These are phyloP conservation scores for Engystomops pustulosus DNA, from an alignment of 2,113 vertebrate genomes.

Conservation along the genomic window DNA sequence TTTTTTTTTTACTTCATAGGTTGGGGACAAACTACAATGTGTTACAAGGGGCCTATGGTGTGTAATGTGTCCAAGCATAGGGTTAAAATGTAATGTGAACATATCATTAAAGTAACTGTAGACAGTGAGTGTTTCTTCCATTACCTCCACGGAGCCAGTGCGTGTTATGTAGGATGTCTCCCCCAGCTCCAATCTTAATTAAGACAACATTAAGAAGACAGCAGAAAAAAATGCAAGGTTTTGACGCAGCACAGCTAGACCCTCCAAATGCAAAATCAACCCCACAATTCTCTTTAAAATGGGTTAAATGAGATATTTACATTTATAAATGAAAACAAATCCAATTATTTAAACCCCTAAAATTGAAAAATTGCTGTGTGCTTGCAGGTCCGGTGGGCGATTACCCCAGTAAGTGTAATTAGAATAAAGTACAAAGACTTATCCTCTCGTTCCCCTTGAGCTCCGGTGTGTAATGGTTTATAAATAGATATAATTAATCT, in stretches of 20 bases:
- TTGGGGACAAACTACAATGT: too few species aligned
- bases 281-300: constrained; percentile 2
- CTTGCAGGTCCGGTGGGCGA: constrained; percentile 4
- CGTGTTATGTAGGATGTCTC: not conserved
- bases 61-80: not conserved
- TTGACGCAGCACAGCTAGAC: not conserved
- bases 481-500: constrained; percentile 52
- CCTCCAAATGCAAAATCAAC: not conserved
- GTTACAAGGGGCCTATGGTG: too few species aligned
- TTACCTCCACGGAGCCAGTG: too few species aligned
- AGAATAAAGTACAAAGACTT: constrained; percentile 16
- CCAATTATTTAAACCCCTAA: constrained; percentile 18
- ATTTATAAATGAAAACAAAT: constrained; percentile 1
- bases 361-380: not conserved
- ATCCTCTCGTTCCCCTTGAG: constrained; percentile 13
- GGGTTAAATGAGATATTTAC: constrained; percentile 3
- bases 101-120: not conserved
- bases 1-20: too few species aligned
- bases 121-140: too few species aligned
- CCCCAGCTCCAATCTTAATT: not conserved
- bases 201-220: not conserved
- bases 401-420: constrained; percentile 33
- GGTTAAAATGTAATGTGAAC: not conserved
- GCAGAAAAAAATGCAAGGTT: not conserved
- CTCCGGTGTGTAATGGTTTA: constrained; percentile 29